Evolutionary conservation across 1,140 invertebrate species (phyloP), one percentile per base, ranked within the genome.

Genomic region (Psix sp.): DNA sequence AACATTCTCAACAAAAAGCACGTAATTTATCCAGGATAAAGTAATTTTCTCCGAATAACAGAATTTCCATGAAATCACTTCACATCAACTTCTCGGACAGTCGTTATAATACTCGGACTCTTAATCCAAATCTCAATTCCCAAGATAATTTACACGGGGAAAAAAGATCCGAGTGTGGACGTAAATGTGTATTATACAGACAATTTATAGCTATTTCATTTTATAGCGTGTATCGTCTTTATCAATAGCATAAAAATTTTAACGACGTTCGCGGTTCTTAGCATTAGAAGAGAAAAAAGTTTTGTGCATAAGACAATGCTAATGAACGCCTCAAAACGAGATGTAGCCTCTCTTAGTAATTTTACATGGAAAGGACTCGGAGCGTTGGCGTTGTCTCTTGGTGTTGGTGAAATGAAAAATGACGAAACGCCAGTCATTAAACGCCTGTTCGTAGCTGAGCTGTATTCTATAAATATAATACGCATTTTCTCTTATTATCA

Each of bases 401-500:
- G 57, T 59, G 68, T 72, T 72, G 51, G 43, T 52, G 51, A 24
- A 72, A 62, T 65, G 59, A 72, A 72, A 72, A 72, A 72, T 65
- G 59, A 72, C 52, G 68, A 72, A 72, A 72, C 56, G 59, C 59
- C 38, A 65, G 52, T 72, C 59, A 72, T 72, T 72, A 72, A 57
- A 72, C 68, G 68, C 68, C 68, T 59, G 65, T 72, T 35, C 38
- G 26, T 24, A 13, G 57, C 33, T 48, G 51, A 13, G 43, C 63
- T 20, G 26, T 18, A 35, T 36, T 38, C 43, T 63, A 49, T 63
- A 62, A 51, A 71, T 63, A 59, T 29, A 57, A 51, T n/a, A 57
- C 38, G 43, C 26, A 57, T 63, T 63, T 71, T 71, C 65, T 60
- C 56, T 70, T 48, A 51, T 70, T 62, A 62, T n/a, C n/a, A n/a